Evolutionary conservation across 1,140 invertebrate genomes (phyloP).

Genomic region (Solenopsis invicta): DNA sequence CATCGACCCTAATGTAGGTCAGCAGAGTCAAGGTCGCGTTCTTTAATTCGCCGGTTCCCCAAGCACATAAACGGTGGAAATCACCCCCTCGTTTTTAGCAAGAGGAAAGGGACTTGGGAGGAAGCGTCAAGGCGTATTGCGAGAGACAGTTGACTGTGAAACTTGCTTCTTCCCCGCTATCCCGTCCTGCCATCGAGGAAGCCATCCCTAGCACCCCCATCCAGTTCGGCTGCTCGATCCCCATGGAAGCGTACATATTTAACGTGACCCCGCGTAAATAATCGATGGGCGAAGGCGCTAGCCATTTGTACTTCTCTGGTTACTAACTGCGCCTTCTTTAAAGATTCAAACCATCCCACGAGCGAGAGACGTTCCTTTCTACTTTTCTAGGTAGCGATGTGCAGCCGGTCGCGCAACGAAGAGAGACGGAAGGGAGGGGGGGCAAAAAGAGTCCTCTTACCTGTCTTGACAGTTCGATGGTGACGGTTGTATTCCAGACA

Average conservation of each 20-base stretch:
- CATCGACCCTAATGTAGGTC: slow-evolving; percentile 71
- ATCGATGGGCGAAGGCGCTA: slow-evolving; percentile 77
- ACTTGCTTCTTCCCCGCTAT: slow-evolving; percentile 34
- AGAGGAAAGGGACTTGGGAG: background rate
- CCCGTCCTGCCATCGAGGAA: slow-evolving; percentile 44
- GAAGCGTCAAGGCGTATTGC: slow-evolving; percentile 42
- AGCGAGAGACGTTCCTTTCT: slow-evolving; percentile 66
- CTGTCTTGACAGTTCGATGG: slow-evolving; percentile 54
- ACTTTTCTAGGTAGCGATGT: slow-evolving; percentile 27
- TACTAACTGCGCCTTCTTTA: slow-evolving; percentile 78
- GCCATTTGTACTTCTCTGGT: slow-evolving; percentile 80
- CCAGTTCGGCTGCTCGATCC: slow-evolving; percentile 56
- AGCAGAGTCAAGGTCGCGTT: slow-evolving; percentile 71
- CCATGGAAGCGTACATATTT: slow-evolving; percentile 77
- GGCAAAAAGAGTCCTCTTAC: slow-evolving; percentile 3
- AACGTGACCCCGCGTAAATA: slow-evolving; percentile 79
- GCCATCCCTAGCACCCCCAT: slow-evolving; percentile 53
- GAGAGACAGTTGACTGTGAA: slow-evolving; percentile 66
- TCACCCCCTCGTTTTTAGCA: slow-evolving; percentile 55
- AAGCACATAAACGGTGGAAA: slow-evolving; percentile 50
- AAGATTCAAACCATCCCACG: slow-evolving; percentile 72
- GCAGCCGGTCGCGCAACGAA: slow-evolving; percentile 46
- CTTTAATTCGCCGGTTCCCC: slow-evolving; percentile 74
- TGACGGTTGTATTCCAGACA: slow-evolving; percentile 30
- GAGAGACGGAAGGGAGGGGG: background rate